Base-by-base conservation (phyloP, 2,888 invertebrate genomes). In the Epinotia brunnichana region DNA sequence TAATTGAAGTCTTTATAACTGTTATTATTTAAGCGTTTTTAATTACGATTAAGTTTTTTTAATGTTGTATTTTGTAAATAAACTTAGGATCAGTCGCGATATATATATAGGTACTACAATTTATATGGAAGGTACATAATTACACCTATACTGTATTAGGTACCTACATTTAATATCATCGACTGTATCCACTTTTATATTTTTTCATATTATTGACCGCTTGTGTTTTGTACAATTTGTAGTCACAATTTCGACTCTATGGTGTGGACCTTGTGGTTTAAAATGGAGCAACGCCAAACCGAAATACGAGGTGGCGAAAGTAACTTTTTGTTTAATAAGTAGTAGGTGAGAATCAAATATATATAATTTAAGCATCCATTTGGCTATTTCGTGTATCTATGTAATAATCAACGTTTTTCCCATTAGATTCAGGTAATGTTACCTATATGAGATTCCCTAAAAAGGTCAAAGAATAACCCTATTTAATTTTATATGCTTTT, bases 61-160 rank as follows among this genome's bases (percentile, higher is more conserved):
- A 24, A 39, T 15, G 54, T 64, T 54, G 19, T 66, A 1, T 66
- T n/a, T 66, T 66, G 66, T 66, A 66, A 53, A 63, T 53, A 17
- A 7, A 9, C 35, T 9, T 35, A 35, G 35, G 17, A 13, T 39
- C 41, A 60, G 41, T 41, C 60, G 19, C 10, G 24, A 44, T 4
- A 29, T 9, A 35, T 21, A 44, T 44, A 48, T 61, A 24, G 21
- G 19, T 60, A 21, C n/a, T n/a, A n/a, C n/a, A n/a, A n/a, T n/a
- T n/a, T n/a, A n/a, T n/a, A n/a, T n/a, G n/a, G n/a, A n/a, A n/a
- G n/a, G n/a, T n/a, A n/a, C n/a, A n/a, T n/a, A n/a, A n/a, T n/a
- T n/a, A n/a, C n/a, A n/a, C n/a, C n/a, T n/a, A n/a, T n/a, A n/a
- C n/a, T n/a, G n/a, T n/a, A n/a, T n/a, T n/a, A n/a, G n/a, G n/a